Conservation (phyloP, 2,888 invertebrate species). For the Chromoteleia sp. region DNA sequence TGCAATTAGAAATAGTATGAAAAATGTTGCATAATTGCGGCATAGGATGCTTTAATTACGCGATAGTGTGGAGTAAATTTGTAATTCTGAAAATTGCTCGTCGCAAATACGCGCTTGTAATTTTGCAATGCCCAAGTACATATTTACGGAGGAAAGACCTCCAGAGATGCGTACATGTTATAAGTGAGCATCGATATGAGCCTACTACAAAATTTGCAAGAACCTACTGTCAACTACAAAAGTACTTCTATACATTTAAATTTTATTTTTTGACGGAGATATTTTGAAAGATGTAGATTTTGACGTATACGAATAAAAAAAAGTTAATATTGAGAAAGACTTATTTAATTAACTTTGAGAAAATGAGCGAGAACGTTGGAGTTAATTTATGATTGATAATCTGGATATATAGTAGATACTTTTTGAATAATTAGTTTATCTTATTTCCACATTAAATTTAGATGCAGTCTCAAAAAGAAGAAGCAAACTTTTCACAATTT, state of each 20-base stretch:
- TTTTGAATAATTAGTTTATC: too few species aligned
- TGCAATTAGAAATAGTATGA: conserved; percentile 15
- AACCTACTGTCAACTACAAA: not conserved
- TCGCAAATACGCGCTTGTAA: conserved; percentile 13
- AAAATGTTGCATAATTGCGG: conserved; percentile 21
- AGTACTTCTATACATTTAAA: not conserved
- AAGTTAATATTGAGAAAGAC: too few species aligned
- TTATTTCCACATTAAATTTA: too few species aligned
- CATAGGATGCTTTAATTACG: conserved; percentile 19
- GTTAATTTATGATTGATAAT: too few species aligned
- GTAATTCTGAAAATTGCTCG: conserved; percentile 35
- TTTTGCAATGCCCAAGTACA: conserved; percentile 14
- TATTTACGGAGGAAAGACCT: conserved; percentile 12
- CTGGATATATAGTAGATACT: too few species aligned
- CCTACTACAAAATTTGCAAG: not conserved
- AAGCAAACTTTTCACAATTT: too few species aligned
- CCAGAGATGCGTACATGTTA: conserved; percentile 10
- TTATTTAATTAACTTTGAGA: too few species aligned
- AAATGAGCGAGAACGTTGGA: too few species aligned
- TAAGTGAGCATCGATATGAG: conserved; percentile 10
- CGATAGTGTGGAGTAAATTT: conserved; percentile 13
- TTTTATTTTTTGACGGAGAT: not conserved
- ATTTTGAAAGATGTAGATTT: too few species aligned
- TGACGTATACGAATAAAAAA: too few species aligned
- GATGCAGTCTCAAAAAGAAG: too few species aligned